A percentile compares a stretch with the other conserved stretches of the same genome.
Conservation (phyloP, 1,140 invertebrate genomes). For the Drosophila bifasciata region DNA sequence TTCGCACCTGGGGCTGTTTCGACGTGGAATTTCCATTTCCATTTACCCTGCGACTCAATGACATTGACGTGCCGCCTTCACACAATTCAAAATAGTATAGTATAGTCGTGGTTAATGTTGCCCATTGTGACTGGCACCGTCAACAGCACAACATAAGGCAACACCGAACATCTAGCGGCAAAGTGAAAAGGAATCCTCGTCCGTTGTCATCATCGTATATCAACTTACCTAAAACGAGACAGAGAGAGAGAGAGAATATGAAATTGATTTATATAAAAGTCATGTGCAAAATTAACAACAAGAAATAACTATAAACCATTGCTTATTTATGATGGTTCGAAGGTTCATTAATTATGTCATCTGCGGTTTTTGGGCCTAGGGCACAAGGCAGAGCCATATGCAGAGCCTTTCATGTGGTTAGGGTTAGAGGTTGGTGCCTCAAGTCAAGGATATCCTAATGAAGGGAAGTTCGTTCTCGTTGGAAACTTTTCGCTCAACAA, state of each 20-base stretch:
- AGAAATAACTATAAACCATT: constrained; percentile 35
- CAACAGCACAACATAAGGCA: not conserved
- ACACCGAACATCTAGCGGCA: constrained; percentile 6
- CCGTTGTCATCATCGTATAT: constrained; percentile 34
- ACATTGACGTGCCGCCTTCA: constrained; percentile 78
- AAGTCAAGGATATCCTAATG: not conserved
- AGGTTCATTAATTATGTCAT: constrained; percentile 63
- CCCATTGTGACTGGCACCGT: constrained; percentile 59
- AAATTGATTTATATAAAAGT: constrained; percentile 72
- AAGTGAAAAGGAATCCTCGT: constrained; percentile 68
- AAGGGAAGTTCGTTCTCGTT: constrained; percentile 20
- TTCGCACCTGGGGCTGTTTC: constrained; percentile 1
- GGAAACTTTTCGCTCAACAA: constrained; percentile 32
- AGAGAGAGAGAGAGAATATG: constrained; percentile 42
- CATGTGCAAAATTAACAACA: constrained; percentile 60
- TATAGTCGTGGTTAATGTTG: constrained; percentile 42
- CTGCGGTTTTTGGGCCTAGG: constrained; percentile 25
- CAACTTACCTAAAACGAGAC: constrained; percentile 65
- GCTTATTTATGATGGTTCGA: constrained; percentile 58
- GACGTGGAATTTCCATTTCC: constrained; percentile 22
- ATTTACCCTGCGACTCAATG: constrained; percentile 37
- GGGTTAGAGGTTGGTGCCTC: no score
- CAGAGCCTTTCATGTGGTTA: constrained; percentile 32
- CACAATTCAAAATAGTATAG: constrained; percentile 70
- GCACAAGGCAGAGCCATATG: constrained; percentile 6